Conservation (phyloP, 2,888 invertebrate genomes). For the Liposcelis brunnea region DNA sequence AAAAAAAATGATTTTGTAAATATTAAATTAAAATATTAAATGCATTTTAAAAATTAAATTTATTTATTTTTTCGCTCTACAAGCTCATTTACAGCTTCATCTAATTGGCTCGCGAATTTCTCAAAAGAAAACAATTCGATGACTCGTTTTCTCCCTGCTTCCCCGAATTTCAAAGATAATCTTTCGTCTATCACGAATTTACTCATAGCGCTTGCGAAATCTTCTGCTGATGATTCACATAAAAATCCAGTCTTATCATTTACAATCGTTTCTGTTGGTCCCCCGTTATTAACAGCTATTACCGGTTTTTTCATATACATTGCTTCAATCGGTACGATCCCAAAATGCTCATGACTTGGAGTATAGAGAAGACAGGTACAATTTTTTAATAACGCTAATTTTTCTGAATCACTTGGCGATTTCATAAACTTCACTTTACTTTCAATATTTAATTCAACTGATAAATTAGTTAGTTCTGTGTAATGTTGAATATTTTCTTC, state of each 20-base stretch:
- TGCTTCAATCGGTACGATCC: constrained; percentile 96
- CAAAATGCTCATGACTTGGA: constrained; percentile 94
- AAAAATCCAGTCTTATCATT: constrained; percentile 66
- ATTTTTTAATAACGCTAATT: constrained; percentile 59
- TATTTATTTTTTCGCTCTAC: constrained; percentile 8
- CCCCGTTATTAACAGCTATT: constrained; percentile 87
- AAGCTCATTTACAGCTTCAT: constrained; percentile 26
- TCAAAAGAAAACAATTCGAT: constrained; percentile 66
- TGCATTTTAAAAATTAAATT: constrained; percentile 13
- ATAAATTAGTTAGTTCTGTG: constrained; percentile 50
- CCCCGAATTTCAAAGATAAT: constrained; percentile 49
- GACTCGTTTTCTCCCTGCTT: constrained; percentile 55
- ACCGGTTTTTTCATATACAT: constrained; percentile 91
- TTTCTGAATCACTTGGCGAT: constrained; percentile 73
- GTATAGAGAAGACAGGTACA: constrained; percentile 81
- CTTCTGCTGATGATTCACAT: constrained; percentile 46
- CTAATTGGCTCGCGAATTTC: constrained; percentile 54
- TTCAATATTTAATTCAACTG: constrained; percentile 42
- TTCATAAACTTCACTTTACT: constrained; percentile 66
- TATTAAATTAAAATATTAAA: constrained; percentile 5
- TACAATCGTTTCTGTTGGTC: constrained; percentile 82
- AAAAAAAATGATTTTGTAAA: constrained; percentile 7
- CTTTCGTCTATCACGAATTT: constrained; percentile 44
- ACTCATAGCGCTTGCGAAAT: constrained; percentile 63
- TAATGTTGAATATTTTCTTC: constrained; percentile 75